Percentiles rank a stretch among this genome's conserved stretches.
These are phyloP conservation scores for Microctonus hyperodae DNA, from an alignment of 2,888 invertebrate genomes.

Conservation along the genomic window DNA sequence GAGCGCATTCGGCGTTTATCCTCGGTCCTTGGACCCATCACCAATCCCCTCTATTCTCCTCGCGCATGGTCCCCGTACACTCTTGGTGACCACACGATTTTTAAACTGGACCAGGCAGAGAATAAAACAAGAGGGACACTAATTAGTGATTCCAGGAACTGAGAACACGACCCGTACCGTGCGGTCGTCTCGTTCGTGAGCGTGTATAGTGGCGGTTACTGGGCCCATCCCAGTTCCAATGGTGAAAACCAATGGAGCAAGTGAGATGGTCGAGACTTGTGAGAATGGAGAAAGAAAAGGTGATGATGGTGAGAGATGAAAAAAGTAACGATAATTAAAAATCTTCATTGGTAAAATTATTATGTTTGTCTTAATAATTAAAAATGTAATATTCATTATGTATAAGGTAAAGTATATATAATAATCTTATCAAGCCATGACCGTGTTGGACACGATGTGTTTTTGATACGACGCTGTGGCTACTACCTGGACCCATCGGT, in stretches of 20 bases:
- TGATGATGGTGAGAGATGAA: background rate
- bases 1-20: background rate
- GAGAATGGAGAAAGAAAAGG: too few species aligned
- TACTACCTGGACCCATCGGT: slow-evolving; percentile 46
- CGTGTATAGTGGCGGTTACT: slow-evolving; percentile 24
- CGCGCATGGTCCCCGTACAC: slow-evolving; percentile 7
- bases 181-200: slow-evolving; percentile 44
- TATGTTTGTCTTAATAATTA: background rate
- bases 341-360: background rate
- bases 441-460: slow-evolving; percentile 61
- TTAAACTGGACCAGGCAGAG: slow-evolving; percentile 49
- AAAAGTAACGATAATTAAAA: background rate
- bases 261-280: background rate
- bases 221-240: slow-evolving; percentile 3
- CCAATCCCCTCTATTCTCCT: slow-evolving; percentile 9
- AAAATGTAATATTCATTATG: background rate
- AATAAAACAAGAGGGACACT: slow-evolving; percentile 62
- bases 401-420: slow-evolving; percentile 42
- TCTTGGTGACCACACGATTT: slow-evolving; percentile 50
- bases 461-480: slow-evolving; percentile 53
- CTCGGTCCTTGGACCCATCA: slow-evolving; percentile 1
- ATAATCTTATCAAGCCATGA: slow-evolving; percentile 57
- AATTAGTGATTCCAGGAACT: slow-evolving; percentile 63
- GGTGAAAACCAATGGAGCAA: background rate
- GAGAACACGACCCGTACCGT: slow-evolving; percentile 55